phyloP scores from a whole-genome alignment of 2,113 vertebrate genomes.

The Gambusia affinis region DNA sequence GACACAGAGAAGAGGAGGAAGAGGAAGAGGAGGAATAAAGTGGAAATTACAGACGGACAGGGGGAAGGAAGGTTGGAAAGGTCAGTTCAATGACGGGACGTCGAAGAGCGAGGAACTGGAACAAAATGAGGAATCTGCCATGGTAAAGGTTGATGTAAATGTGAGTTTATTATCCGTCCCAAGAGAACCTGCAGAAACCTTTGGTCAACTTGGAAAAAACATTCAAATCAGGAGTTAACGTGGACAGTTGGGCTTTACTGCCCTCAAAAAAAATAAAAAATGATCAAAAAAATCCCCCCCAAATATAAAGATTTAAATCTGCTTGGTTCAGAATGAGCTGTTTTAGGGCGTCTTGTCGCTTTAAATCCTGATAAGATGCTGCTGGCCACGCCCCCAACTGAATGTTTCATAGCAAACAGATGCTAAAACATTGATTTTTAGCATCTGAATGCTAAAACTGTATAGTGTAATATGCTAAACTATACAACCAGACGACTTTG shows the following conservation, averaged over 20 bases:
- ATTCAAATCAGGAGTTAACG: constrained; percentile 30
- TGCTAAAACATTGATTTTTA: too few species aligned
- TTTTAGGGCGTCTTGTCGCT: too few species aligned
- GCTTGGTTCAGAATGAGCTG: too few species aligned
- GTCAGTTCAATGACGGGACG: not conserved
- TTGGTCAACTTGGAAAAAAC: constrained; percentile 62
- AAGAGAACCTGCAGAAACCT: constrained; percentile 27
- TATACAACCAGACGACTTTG: too few species aligned
- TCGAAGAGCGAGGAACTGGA: not conserved
- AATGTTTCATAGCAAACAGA: too few species aligned
- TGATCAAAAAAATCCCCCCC: not conserved
- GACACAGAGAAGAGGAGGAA: not conserved
- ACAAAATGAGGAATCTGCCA: not conserved
- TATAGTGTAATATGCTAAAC: too few species aligned
- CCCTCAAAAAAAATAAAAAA: constrained; percentile 5
- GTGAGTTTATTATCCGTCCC: constrained; percentile 20
- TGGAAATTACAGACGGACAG: not conserved
- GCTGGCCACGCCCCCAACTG: too few species aligned
- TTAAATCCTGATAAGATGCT: too few species aligned
- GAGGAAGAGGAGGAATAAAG: not conserved
- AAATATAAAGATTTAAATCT: too few species aligned
- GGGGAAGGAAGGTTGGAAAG: not conserved
- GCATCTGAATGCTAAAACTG: too few species aligned
- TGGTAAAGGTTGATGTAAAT: constrained; percentile 41
- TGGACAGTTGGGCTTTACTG: constrained; percentile 32